phyloP scores from a whole-genome alignment of 1,140 invertebrate genomes.

The Eriosoma lanigerum region DNA sequence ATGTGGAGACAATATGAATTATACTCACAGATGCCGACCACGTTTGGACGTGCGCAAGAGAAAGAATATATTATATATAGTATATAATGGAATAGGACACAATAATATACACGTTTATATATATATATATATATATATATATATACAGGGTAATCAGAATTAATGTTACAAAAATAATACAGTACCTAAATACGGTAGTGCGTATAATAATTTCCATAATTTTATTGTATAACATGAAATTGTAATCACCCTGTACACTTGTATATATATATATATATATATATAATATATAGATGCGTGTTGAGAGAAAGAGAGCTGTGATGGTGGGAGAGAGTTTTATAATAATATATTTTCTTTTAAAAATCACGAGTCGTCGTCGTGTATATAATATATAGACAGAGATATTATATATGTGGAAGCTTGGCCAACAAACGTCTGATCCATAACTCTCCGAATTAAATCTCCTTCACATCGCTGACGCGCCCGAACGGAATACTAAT shows the following conservation, averaged over 20 bases:
- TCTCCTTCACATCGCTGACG: constrained; percentile 29
- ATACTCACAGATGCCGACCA: no score
- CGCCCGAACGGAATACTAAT: constrained; percentile 43
- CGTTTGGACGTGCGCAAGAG: no score
- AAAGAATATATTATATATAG: no score
- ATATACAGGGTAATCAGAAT: no score
- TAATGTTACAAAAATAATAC: no score
- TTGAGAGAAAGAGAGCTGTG: not conserved
- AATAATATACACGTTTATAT: no score
- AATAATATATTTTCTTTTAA: constrained; percentile 43
- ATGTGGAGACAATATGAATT: no score
- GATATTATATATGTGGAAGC: constrained; percentile 32
- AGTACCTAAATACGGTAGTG: no score
- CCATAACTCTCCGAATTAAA: constrained; percentile 48
- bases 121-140: not conserved
- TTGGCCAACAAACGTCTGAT: constrained; percentile 49
- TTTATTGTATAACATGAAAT: not conserved
- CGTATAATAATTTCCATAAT: no score
- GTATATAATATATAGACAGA: not conserved
- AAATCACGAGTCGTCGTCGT: constrained; percentile 49
- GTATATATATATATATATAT: not conserved
- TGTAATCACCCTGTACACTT: not conserved
- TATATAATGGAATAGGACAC: no score
- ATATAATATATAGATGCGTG: not conserved
- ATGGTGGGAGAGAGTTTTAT: constrained; percentile 32